These are phyloP conservation scores for Calypte anna DNA, from an alignment of 2,113 vertebrate species.

Conservation along the genomic window DNA sequence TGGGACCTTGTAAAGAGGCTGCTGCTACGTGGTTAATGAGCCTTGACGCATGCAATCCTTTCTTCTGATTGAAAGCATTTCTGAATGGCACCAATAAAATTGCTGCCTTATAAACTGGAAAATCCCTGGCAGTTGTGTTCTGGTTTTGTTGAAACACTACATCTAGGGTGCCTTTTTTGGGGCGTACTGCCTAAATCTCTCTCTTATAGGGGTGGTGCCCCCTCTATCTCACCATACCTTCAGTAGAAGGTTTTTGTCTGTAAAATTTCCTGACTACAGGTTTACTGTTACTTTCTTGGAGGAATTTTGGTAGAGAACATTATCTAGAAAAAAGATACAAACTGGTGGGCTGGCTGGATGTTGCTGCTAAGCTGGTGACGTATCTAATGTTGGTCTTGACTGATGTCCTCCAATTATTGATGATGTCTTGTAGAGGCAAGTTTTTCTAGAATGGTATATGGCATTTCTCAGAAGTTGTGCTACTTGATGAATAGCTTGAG, in stretches of 20 bases:
- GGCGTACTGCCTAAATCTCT: neutral
- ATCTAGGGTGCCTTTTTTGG: neutral
- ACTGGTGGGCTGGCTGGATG: neutral
- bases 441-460: neutral
- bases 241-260: neutral
- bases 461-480: neutral
- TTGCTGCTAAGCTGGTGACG: neutral
- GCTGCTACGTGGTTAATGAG: slow-evolving; percentile 51
- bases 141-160: neutral
- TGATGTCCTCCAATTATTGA: neutral
- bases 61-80: slow-evolving; percentile 35
- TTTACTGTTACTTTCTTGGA: neutral
- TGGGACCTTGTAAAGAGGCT: slow-evolving; percentile 41
- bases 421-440: neutral
- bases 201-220: neutral
- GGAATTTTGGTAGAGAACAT: neutral
- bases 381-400: neutral
- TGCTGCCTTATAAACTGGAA: slow-evolving; percentile 40
- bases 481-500: neutral
- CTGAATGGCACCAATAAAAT: slow-evolving; percentile 47
- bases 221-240: neutral
- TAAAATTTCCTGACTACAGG: neutral
- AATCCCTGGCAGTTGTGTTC: neutral
- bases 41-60: slow-evolving; percentile 12
- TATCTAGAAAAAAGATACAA: neutral